Evolutionary conservation across 2,888 invertebrate genomes (phyloP).

Genomic region (Ormyrus thymus): DNA sequence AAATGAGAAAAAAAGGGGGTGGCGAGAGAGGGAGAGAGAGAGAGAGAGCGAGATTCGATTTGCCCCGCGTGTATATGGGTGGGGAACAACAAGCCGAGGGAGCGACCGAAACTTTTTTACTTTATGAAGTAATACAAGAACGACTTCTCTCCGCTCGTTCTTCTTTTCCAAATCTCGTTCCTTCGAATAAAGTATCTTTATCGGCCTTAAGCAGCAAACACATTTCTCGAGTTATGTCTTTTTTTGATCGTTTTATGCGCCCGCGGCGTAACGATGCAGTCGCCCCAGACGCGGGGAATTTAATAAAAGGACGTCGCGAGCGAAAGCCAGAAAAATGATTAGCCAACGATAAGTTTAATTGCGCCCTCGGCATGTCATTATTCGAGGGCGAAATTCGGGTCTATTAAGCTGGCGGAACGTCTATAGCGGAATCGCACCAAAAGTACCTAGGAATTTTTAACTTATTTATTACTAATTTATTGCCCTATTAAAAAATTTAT

Average conservation of each 20-base stretch:
- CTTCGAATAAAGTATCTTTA: slow-evolving; percentile 47
- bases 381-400: too few relatives aligned
- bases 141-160: slow-evolving; percentile 30
- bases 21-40: slow-evolving; percentile 26
- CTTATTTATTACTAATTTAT: too few relatives aligned
- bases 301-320: too few relatives aligned
- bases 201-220: slow-evolving; percentile 43
- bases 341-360: too few relatives aligned
- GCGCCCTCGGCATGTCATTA: too few relatives aligned
- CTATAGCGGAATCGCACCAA: too few relatives aligned
- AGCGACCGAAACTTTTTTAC: slow-evolving; percentile 56
- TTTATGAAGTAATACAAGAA: slow-evolving; percentile 54
- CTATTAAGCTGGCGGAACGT: too few relatives aligned
- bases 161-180: slow-evolving; percentile 18
- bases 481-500: too few relatives aligned
- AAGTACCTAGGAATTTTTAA: too few relatives aligned
- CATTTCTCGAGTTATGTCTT: slow-evolving; percentile 32
- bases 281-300: too few relatives aligned
- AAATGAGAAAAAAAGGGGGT: slow-evolving; percentile 36
- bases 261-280: background rate
- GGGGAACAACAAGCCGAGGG: slow-evolving; percentile 54
- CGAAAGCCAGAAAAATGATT: too few relatives aligned
- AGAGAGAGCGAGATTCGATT: slow-evolving; percentile 46
- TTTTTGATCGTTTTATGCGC: slow-evolving; percentile 24
- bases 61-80: slow-evolving; percentile 7